Evolutionary conservation across 2,113 vertebrate genomes (phyloP).

Genomic region (Ifrita kowaldi): DNA sequence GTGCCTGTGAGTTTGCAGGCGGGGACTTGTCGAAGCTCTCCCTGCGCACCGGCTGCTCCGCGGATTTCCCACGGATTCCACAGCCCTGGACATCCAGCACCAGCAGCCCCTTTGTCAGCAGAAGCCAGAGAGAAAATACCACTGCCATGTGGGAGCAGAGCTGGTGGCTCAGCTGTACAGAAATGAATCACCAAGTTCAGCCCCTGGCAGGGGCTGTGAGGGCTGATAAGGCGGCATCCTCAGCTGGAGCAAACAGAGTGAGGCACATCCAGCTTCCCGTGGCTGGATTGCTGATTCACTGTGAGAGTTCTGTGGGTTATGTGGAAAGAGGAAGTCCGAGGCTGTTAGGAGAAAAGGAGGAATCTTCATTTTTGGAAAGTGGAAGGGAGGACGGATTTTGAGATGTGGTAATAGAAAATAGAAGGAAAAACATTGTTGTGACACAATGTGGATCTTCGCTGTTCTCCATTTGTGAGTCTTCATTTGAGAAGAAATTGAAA

Average conservation of each 20-base stretch:
- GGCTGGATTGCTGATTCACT: not conserved
- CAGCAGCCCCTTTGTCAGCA: not conserved
- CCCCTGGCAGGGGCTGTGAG: not conserved
- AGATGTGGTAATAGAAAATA: not conserved
- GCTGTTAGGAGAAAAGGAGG: not conserved
- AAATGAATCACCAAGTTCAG: not conserved
- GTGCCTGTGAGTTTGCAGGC: not conserved
- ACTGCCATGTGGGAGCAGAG: not conserved
- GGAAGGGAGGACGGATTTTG: not conserved
- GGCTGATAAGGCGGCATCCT: not conserved
- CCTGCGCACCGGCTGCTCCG: accelerated
- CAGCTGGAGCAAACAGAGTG: not conserved
- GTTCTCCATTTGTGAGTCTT: not conserved
- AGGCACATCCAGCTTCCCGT: not conserved
- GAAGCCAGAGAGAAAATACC: not conserved
- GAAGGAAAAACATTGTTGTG: not conserved
- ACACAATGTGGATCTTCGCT: not conserved
- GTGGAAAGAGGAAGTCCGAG: not conserved
- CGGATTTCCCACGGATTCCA: not conserved
- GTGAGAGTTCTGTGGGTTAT: not conserved
- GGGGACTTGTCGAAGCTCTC: not conserved
- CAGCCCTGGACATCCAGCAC: not conserved
- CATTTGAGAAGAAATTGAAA: not conserved
- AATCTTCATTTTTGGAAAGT: not conserved
- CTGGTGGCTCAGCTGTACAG: not conserved